phyloP scores from a whole-genome alignment of 2,888 invertebrate genomes.

The Drosophila buzzatii region DNA sequence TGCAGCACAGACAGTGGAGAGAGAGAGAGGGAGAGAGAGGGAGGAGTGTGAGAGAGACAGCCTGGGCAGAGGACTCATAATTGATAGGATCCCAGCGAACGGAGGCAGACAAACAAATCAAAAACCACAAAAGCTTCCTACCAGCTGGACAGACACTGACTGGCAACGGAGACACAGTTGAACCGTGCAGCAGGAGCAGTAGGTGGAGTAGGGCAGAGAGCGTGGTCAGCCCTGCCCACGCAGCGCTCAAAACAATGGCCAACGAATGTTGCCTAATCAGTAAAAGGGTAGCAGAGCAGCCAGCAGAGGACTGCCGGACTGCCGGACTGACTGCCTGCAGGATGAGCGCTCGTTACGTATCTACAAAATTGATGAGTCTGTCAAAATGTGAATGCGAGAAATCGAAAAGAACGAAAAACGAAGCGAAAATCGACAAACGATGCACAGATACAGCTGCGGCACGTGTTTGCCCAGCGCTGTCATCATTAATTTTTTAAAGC shows the following conservation, averaged over 20 bases:
- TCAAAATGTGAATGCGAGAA: constrained; percentile 80
- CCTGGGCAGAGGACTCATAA: constrained; percentile 37
- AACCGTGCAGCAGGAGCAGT: neutral
- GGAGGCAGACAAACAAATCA: constrained; percentile 71
- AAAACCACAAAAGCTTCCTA: constrained; percentile 76
- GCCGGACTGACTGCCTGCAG: neutral
- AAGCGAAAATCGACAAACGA: constrained; percentile 29
- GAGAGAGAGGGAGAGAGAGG: neutral
- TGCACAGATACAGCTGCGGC: constrained; percentile 41
- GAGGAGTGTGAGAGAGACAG: neutral
- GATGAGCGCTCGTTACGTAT: constrained; percentile 55
- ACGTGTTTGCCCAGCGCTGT: constrained; percentile 71
- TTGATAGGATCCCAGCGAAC: constrained; percentile 58
- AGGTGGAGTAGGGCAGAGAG: neutral
- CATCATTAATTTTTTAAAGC: constrained; percentile 77
- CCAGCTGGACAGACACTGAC: constrained; percentile 21
- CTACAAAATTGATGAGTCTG: constrained; percentile 81
- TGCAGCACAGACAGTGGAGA: constrained; percentile 23
- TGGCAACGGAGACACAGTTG: constrained; percentile 2
- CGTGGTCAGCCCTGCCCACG: constrained; percentile 53
- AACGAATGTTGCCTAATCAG: constrained; percentile 71
- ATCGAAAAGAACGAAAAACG: constrained; percentile 30
- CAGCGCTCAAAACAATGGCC: constrained; percentile 64
- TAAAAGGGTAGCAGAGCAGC: constrained; percentile 25
- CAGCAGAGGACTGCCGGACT: neutral